These are phyloP conservation scores for Pseudomyrmex concolor DNA, from an alignment of 1,140 invertebrate genomes.

Conservation along the genomic window DNA sequence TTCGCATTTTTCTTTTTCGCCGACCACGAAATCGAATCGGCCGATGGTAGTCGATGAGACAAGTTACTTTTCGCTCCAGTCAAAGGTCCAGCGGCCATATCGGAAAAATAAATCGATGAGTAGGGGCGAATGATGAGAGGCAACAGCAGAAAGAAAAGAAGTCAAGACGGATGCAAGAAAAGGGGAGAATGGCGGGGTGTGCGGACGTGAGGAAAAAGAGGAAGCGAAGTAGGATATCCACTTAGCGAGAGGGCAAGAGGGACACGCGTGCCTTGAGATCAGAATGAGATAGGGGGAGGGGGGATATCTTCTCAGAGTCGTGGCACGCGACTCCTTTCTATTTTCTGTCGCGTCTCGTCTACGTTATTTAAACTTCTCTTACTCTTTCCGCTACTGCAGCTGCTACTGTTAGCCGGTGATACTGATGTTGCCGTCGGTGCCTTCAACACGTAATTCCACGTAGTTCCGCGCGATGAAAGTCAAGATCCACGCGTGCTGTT, in stretches of 20 bases:
- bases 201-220: constrained; percentile 33
- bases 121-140: neutral
- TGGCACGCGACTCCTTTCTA: constrained; percentile 64
- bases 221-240: constrained; percentile 45
- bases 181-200: neutral
- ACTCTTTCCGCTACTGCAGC: neutral
- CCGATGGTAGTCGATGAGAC: constrained; percentile 18
- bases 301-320: constrained; percentile 19
- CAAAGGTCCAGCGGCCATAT: constrained; percentile 25
- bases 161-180: neutral
- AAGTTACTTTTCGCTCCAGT: constrained; percentile 25
- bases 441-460: constrained; percentile 19
- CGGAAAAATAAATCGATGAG: constrained; percentile 37
- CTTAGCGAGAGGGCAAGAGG: constrained; percentile 64
- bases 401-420: no score
- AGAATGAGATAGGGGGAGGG: constrained; percentile 37
- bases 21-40: constrained; percentile 32
- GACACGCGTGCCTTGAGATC: constrained; percentile 53
- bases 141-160: neutral
- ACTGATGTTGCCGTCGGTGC: neutral
- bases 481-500: constrained; percentile 6
- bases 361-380: constrained; percentile 44
- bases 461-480: constrained; percentile 1
- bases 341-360: neutral
- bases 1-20: constrained; percentile 59